These are phyloP conservation scores for Syndactyla subalaris DNA, from an alignment of 2,797 vertebrate genomes.

Conservation along the genomic window DNA sequence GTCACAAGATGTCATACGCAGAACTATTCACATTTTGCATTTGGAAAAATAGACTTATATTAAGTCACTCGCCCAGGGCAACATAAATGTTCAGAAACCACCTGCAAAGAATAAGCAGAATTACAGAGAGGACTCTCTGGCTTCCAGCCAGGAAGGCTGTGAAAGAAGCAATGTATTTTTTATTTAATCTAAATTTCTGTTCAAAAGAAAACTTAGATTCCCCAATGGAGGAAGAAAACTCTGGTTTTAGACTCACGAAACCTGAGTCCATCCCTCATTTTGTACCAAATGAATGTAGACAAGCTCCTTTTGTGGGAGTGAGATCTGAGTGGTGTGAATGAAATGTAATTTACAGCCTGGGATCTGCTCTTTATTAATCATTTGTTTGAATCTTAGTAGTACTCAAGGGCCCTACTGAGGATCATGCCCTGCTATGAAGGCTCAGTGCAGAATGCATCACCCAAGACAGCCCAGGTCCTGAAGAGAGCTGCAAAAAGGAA, in stretches of 20 bases:
- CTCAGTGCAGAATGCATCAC: neutral
- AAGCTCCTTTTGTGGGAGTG: constrained; percentile 7
- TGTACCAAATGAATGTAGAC: constrained; percentile 53
- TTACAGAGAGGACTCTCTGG: neutral
- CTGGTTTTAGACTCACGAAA: constrained; percentile 38
- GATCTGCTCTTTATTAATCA: constrained; percentile 65
- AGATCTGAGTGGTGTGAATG: constrained; percentile 48
- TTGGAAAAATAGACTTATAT: neutral
- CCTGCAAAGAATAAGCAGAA: constrained; percentile 58
- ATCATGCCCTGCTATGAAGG: neutral
- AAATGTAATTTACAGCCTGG: constrained; percentile 35
- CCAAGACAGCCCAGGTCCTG: neutral
- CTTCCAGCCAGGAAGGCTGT: constrained; percentile 20
- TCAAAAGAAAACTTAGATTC: constrained; percentile 60
- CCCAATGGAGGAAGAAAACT: constrained; percentile 37
- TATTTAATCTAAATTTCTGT: constrained; percentile 59
- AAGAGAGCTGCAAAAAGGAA: neutral
- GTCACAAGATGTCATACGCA: neutral
- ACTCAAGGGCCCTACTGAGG: neutral
- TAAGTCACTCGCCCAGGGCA: neutral
- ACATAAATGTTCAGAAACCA: constrained; percentile 11
- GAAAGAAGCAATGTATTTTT: constrained; percentile 53
- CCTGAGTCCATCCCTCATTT: constrained; percentile 46
- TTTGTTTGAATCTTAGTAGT: constrained; percentile 32
- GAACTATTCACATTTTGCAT: neutral